Conservation (phyloP, 2,888 invertebrate genomes). For the Gymnoscelis rufifasciata region DNA sequence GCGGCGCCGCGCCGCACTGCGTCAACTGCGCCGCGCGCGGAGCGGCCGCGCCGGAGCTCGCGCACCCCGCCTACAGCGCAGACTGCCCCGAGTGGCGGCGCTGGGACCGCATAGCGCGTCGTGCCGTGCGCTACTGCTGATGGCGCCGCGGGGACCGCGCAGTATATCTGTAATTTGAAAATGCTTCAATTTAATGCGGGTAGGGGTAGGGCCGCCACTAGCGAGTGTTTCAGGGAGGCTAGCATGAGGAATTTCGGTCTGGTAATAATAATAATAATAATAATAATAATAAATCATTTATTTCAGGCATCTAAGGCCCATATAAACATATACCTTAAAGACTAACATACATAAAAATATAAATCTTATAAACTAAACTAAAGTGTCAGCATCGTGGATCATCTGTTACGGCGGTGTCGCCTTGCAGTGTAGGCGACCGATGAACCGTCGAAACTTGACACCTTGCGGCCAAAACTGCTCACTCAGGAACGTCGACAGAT, state of each 20-base stretch:
- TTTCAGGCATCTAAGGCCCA: too few species aligned
- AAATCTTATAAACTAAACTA: too few species aligned
- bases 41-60: neutral
- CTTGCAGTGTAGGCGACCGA: too few species aligned
- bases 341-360: too few species aligned
- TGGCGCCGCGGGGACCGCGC: neutral
- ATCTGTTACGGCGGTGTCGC: too few species aligned
- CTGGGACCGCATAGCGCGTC: slow-evolving; percentile 1
- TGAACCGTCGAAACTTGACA: too few species aligned
- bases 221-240: neutral
- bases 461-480: too few species aligned
- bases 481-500: too few species aligned
- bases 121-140: slow-evolving; percentile 1
- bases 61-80: slow-evolving; percentile 1
- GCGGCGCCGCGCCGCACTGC: neutral
- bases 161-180: neutral
- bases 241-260: neutral
- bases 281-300: too few species aligned
- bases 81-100: neutral
- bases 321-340: too few species aligned
- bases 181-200: neutral
- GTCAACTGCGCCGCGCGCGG: neutral
- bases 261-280: too few species aligned
- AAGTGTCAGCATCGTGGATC: too few species aligned
- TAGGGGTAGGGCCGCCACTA: neutral